Evolutionary conservation across 2,797 vertebrate genomes (phyloP), one percentile per base, ranked within the genome.

Genomic region (Sebastes goodei): DNA sequence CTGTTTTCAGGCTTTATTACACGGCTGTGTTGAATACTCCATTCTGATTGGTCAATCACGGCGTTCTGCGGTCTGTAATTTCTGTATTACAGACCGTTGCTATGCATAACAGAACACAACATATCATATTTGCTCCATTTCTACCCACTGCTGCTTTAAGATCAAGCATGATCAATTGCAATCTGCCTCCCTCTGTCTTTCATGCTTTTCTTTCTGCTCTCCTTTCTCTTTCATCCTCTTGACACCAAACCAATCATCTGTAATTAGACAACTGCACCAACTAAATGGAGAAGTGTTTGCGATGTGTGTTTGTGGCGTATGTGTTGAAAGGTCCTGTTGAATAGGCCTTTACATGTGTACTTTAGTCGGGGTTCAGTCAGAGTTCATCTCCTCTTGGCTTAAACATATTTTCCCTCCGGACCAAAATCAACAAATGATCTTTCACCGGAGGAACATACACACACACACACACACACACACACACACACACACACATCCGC

Each of bases 221-320:
- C 61, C 55, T 60, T 46, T 66, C 63, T 66, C 85, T 88, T 86
- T 88, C 71, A 86, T 90, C 79, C 67, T 71, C 62, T 35, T 17
- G 63, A 79, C 72, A 64, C 68, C 69, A 62, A 86, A 77, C 88
- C 85, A 88, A 93, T 92, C 89, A 92, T 92, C 86, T 92, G 88
- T 76, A 94, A 94, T 94, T 91, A 95, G 91, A 88, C 86, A 93
- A 94, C 91, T 94, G 90, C 89, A 56, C 65, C 66, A 83, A 86
- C 82, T 87, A 85, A 88, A 88, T 78, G 14, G 66, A 88, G 86
- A 84, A 76, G 89, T 85, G 89, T 90, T 84, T 84, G 91, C 59
- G 25, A 82, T 79, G 85, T 82, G 82, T 68, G 59, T 86, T 78
- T 79, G 59, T 59, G 42, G 69, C 52, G 23, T 72, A 86, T 38